Evolutionary conservation across 64 coral and sea anemone genomes (phyloP).

Genomic region (Trachythela sp.): DNA sequence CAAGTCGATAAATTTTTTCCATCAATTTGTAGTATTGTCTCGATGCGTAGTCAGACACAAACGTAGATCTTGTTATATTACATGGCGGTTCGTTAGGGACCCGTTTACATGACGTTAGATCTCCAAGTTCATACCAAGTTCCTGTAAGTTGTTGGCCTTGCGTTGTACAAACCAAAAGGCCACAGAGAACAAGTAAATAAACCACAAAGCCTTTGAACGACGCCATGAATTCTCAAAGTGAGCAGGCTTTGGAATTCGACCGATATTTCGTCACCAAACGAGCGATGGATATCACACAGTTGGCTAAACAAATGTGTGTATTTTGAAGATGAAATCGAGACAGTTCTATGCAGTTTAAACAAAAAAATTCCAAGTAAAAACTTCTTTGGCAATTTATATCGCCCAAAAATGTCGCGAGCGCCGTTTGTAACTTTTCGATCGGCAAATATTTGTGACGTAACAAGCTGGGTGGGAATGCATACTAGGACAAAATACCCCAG

Average conservation of each 20-base stretch:
- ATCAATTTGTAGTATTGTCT: slow-evolving; percentile 3
- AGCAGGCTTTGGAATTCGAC: background rate
- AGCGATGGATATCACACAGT: background rate
- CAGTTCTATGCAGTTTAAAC: background rate
- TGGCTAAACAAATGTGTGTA: background rate
- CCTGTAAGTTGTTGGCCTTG: background rate
- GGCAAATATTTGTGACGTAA: slow-evolving; percentile 9
- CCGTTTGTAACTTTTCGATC: background rate
- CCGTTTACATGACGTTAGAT: background rate
- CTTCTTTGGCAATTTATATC: background rate
- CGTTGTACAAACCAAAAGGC: background rate
- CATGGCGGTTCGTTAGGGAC: slow-evolving; percentile 8
- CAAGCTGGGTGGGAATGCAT: background rate
- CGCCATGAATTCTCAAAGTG: slow-evolving; percentile 20
- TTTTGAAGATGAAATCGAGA: background rate
- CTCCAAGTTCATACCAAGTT: background rate
- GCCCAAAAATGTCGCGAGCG: background rate
- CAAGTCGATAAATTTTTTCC: background rate
- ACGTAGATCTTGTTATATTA: background rate
- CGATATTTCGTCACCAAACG: background rate
- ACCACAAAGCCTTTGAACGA: background rate
- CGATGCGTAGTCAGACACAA: background rate
- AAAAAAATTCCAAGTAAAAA: background rate
- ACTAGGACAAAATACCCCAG: background rate
- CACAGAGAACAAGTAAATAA: background rate